Base-by-base conservation (phyloP, 2,888 invertebrate species). In the Dyspetes luteomarginatus region DNA sequence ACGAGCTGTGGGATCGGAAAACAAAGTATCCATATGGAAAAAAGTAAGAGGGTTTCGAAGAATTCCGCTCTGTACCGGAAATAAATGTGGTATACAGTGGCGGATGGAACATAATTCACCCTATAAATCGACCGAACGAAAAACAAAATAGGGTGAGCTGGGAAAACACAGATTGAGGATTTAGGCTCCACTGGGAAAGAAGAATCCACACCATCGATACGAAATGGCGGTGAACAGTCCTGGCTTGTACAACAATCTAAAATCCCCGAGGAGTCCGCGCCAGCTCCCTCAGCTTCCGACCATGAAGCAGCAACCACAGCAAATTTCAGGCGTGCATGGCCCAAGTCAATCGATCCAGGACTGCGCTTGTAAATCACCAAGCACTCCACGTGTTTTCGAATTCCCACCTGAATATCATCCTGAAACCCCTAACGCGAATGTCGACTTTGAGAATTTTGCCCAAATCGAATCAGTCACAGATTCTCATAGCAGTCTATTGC, bases 151-250 rank as follows among this genome's bases (percentile, higher is more conserved):
- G n/a, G n/a, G n/a, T n/a, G n/a, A n/a, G n/a, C n/a, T n/a, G n/a
- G n/a, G n/a, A n/a, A n/a, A n/a, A n/a, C n/a, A n/a, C n/a, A n/a
- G n/a, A n/a, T n/a, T n/a, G n/a, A n/a, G n/a, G n/a, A n/a, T n/a
- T n/a, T n/a, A n/a, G n/a, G n/a, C n/a, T n/a, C n/a, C n/a, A n/a
- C n/a, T n/a, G n/a, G n/a, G n/a, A n/a, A n/a, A n/a, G n/a, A n/a
- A n/a, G n/a, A n/a, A n/a, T n/a, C n/a, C n/a, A n/a, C n/a, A n/a
- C n/a, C n/a, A n/a, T n/a, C n/a, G n/a, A n/a, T n/a, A n/a, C 24
- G 88, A 85, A 81, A 94, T 94, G 94, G 94, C 94, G 84, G 93
- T 94, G 85, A 94, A 93, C 89, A 94, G 94, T 85, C 94, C 94
- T 3, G 94, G 94, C 85, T 93, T 93, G 83, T n/a, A n/a, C n/a